These are phyloP conservation scores for Caenorhabditis zanzibari DNA, from an alignment of 2,888 invertebrate species.

Conservation along the genomic window DNA sequence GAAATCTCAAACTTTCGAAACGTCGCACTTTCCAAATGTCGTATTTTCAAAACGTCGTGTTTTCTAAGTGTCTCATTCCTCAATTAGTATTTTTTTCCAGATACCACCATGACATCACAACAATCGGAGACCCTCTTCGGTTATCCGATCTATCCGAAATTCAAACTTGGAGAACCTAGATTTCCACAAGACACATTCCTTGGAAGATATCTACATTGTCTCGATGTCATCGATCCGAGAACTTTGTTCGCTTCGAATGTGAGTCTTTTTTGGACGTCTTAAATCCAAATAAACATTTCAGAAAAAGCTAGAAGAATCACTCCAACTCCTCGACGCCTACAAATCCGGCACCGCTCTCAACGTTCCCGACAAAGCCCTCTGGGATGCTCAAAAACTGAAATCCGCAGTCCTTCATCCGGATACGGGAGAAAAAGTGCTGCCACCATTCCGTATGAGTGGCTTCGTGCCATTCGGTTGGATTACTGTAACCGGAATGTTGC, in stretches of 20 bases:
- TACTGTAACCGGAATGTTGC: conserved; percentile 85
- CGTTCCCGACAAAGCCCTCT: conserved; percentile 79
- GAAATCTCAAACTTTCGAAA: too few relatives aligned
- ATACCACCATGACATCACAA: not conserved
- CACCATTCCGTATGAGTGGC: conserved; percentile 86
- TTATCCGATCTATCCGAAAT: conserved; percentile 77
- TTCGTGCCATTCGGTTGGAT: conserved; percentile 85
- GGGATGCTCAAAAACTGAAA: conserved; percentile 85
- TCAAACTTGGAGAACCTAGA: conserved; percentile 74
- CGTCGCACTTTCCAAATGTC: too few relatives aligned
- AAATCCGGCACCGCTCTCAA: conserved; percentile 28
- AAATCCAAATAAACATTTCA: too few relatives aligned
- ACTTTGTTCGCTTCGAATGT: conserved; percentile 85
- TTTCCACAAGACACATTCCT: conserved; percentile 83
- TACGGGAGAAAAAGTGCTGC: conserved; percentile 85
- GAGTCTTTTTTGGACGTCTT: too few relatives aligned
- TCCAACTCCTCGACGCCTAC: conserved; percentile 83
- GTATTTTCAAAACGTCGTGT: too few relatives aligned
- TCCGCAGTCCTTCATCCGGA: conserved; percentile 83
- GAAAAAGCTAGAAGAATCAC: conserved; percentile 83
- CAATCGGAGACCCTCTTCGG: conserved; percentile 72
- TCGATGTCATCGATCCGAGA: conserved; percentile 85
- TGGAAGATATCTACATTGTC: conserved; percentile 84
- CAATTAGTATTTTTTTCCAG: not conserved
- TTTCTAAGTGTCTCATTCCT: too few relatives aligned